Evolutionary conservation across 2,797 vertebrate species (phyloP).

Genomic region (Apogon hyalosoma): DNA sequence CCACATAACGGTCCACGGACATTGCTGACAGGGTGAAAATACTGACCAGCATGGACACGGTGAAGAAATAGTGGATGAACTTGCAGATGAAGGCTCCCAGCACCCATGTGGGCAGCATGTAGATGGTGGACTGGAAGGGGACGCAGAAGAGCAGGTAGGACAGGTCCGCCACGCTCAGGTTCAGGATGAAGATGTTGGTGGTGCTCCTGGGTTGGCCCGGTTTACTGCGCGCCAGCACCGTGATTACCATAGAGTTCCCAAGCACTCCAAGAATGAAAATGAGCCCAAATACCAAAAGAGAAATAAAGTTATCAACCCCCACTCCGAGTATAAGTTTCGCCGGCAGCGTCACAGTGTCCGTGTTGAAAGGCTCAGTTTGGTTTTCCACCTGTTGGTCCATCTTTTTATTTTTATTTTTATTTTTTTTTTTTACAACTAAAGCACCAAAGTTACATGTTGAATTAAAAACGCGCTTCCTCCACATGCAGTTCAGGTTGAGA

Average conservation of each 20-base stretch:
- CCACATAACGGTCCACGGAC: constrained; percentile 97
- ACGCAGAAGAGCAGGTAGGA: constrained; percentile 95
- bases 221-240: constrained; percentile 89
- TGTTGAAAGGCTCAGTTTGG: constrained; percentile 40
- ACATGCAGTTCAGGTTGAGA: neutral
- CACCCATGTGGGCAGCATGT: constrained; percentile 92
- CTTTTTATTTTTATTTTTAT: too few relatives aligned
- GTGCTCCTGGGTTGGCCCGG: constrained; percentile 89
- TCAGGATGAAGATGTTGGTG: constrained; percentile 95
- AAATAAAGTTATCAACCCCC: constrained; percentile 89
- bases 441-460: constrained; percentile 40
- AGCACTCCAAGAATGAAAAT: constrained; percentile 92
- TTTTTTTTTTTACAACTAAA: too few relatives aligned
- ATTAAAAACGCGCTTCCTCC: neutral
- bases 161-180: constrained; percentile 94
- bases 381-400: constrained; percentile 66
- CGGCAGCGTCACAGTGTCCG: constrained; percentile 27
- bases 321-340: constrained; percentile 78
- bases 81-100: constrained; percentile 95
- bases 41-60: constrained; percentile 96
- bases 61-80: constrained; percentile 95
- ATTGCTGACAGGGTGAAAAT: constrained; percentile 94
- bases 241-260: constrained; percentile 93
- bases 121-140: constrained; percentile 94
- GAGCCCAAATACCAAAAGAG: constrained; percentile 88